Conservation (phyloP, 2,797 vertebrate species). For the Smutsia temminckii region DNA sequence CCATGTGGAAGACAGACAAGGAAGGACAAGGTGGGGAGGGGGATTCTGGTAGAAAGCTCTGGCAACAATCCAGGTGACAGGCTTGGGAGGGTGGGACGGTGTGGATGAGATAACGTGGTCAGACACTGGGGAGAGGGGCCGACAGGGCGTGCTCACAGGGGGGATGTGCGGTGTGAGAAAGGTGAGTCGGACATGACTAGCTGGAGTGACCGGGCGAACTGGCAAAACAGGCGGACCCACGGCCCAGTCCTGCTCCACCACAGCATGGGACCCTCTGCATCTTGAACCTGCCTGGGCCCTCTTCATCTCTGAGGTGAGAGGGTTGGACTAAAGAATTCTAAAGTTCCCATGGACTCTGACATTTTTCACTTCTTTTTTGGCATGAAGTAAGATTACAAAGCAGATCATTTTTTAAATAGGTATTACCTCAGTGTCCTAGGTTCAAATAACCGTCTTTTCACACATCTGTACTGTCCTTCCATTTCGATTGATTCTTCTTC, state of each 20-base stretch:
- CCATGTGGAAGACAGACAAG: fast-evolving
- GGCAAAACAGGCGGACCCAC: not conserved
- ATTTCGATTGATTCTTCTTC: not conserved
- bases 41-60: not conserved
- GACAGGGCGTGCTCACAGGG: not conserved
- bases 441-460: not conserved
- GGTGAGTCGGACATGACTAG: not conserved
- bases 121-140: not conserved
- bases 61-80: fast-evolving
- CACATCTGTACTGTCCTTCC: not conserved
- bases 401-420: not conserved
- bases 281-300: not conserved
- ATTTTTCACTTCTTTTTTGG: not conserved
- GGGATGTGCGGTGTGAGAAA: not conserved
- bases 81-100: fast-evolving
- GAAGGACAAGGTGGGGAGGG: too few relatives aligned
- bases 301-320: not conserved
- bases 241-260: too few relatives aligned
- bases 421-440: not conserved
- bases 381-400: not conserved
- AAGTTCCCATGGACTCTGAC: not conserved
- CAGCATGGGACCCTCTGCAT: fast-evolving
- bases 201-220: not conserved
- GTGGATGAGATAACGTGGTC: too few relatives aligned
- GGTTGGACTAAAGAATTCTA: not conserved